These are phyloP conservation scores for Sardinella longiceps DNA, from an alignment of 2,797 vertebrate genomes.

Conservation along the genomic window DNA sequence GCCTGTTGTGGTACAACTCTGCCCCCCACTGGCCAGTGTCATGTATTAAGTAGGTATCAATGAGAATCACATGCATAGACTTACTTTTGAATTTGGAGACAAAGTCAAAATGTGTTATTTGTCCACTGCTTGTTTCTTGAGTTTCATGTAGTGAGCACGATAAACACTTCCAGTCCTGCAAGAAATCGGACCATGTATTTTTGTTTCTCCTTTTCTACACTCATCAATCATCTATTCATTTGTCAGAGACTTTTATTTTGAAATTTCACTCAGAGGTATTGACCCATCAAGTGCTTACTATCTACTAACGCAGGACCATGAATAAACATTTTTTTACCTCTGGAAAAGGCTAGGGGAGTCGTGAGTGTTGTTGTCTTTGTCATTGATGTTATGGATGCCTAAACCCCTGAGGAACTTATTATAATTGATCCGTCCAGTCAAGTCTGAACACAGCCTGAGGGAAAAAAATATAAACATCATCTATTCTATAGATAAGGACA, in stretches of 20 bases:
- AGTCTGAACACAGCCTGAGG: constrained; percentile 70
- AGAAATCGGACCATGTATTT: neutral
- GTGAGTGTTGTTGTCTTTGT: neutral
- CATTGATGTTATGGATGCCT: constrained; percentile 54
- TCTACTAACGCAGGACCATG: neutral
- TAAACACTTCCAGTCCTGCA: constrained; percentile 31
- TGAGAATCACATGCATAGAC: neutral
- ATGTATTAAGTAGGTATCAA: neutral
- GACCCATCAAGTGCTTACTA: too few species aligned
- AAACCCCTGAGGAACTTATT: constrained; percentile 67
- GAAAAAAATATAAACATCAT: neutral
- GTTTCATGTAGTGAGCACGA: neutral
- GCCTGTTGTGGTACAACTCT: neutral
- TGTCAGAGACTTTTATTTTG: neutral
- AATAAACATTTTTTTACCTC: constrained; percentile 47
- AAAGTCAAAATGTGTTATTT: constrained; percentile 44
- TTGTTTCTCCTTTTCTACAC: too few species aligned
- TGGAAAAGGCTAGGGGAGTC: constrained; percentile 46
- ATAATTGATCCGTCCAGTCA: constrained; percentile 70
- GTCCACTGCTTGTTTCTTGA: constrained; percentile 40
- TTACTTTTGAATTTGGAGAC: constrained; percentile 49
- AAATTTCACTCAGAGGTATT: neutral
- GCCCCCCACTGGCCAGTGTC: neutral
- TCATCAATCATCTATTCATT: too few species aligned
- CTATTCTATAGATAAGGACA: neutral